Evolutionary conservation across 2,113 vertebrate genomes (phyloP), one percentile per base, ranked within the genome.

Genomic region (Paraplagusia blochii): DNA sequence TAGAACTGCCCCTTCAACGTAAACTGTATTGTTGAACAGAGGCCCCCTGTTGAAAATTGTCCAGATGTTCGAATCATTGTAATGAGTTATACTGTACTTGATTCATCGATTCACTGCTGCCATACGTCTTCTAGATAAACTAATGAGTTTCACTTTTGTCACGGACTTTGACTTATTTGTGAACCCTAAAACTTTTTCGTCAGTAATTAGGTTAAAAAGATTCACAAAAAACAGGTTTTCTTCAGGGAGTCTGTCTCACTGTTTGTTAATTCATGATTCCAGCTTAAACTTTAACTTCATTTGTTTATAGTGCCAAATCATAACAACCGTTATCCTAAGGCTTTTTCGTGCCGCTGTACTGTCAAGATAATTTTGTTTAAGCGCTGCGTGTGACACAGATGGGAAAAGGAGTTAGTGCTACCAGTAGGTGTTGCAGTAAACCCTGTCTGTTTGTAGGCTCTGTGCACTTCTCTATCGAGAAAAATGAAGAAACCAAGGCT

Each of bases 391-490:
- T 47, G 43, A 16, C 22, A 29, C 22, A 29, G 6, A 29, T 29
- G 22, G 17, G 5, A 36, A 40, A 44, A 8, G 50, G n/a, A 38
- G 38, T 7, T 36, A 43, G 42, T 9, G 5, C 50, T 9, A 8
- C 58, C 62, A 71, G 69, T 77, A 80, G 79, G 79, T 77, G 81
- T 53, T 69, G 68, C 69, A 71, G 68, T 83, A 84, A 82, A 82
- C 76, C 68, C 54, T 22, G 71, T 63, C 65, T 67, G 74, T 76
- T 75, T 29, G 22, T 29, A 29, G 22, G 22, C 22, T 29, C 3
- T 29, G 22, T 29, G 2, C 22, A n/a, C n/a, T n/a, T n/a, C n/a
- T n/a, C n/a, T n/a, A n/a, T n/a, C n/a, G n/a, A n/a, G n/a, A n/a
- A n/a, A n/a, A n/a, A n/a, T n/a, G n/a, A n/a, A n/a, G n/a, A n/a